Percentiles rank a stretch among this genome's conserved stretches.
These are phyloP conservation scores for Lagopus leucura DNA, from an alignment of 2,113 vertebrate genomes.

Conservation along the genomic window DNA sequence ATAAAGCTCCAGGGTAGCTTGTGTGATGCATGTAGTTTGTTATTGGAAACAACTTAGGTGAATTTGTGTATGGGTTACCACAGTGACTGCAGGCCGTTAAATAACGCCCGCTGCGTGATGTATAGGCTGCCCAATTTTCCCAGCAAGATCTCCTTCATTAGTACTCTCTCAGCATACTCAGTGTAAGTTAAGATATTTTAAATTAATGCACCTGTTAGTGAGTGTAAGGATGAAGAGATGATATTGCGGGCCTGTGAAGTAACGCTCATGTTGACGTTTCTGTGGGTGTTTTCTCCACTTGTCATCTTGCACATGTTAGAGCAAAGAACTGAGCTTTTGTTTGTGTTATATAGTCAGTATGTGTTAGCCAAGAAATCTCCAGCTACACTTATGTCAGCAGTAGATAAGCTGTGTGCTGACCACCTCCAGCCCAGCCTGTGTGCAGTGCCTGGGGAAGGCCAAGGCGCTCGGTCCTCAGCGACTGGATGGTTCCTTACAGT, in stretches of 20 bases:
- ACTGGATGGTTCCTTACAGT: not conserved
- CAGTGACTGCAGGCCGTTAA: not conserved
- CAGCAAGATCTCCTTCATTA: constrained; percentile 47
- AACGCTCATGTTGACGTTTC: constrained; percentile 29
- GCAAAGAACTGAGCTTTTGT: constrained; percentile 2
- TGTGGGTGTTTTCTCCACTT: constrained; percentile 36
- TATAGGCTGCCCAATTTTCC: constrained; percentile 20
- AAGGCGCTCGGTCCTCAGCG: not conserved
- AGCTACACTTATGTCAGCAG: constrained; percentile 5
- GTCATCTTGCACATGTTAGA: constrained; percentile 8
- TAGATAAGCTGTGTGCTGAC: not conserved
- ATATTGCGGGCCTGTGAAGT: constrained; percentile 26
- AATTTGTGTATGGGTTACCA: constrained; percentile 47
- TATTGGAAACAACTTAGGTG: constrained; percentile 38
- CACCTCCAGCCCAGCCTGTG: not conserved
- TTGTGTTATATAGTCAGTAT: not conserved
- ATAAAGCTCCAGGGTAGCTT: constrained; percentile 21
- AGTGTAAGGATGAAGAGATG: constrained; percentile 48
- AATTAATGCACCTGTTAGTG: constrained; percentile 54
- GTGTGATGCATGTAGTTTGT: constrained; percentile 41
- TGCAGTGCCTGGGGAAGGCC: not conserved
- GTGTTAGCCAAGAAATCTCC: constrained; percentile 31
- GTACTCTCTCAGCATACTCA: not conserved
- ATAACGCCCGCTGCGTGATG: not conserved
- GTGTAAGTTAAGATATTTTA: not conserved